Evolutionary conservation across 1,140 invertebrate genomes (phyloP), one percentile per base, ranked within the genome.

Genomic region (Leucophenga varia): DNA sequence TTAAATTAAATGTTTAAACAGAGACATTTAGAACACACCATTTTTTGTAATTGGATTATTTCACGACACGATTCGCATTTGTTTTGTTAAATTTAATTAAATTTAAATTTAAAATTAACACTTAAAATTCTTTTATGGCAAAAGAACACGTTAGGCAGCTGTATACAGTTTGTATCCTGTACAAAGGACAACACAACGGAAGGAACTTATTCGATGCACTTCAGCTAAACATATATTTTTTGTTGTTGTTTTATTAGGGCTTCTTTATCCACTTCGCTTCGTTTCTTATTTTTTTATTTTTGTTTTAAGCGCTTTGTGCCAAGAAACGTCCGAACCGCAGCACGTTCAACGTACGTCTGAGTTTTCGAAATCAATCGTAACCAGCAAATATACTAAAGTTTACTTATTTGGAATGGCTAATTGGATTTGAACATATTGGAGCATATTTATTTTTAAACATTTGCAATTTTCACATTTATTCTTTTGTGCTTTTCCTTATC

Each of bases 401-500:
- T n/a, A n/a, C n/a, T n/a, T n/a, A n/a, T n/a, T n/a, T n/a, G n/a
- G n/a, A n/a, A n/a, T n/a, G 39, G 39, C 69, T 73, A 73, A 73
- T 73, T 73, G 70, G 70, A 73, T 73, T 73, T 65, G 55, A 69
- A 72, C 59, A 72, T 61, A 72, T 72, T 41, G 55, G 39, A 40
- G 18, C 38, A 39, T 39, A 39, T 39, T 39, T 39, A 39, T 39
- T 39, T 39, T 59, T 51, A 22, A 50, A 38, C 25, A n/a, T n/a
- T n/a, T n/a, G n/a, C n/a, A n/a, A n/a, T n/a, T n/a, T n/a, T n/a
- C n/a, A n/a, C n/a, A n/a, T n/a, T n/a, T n/a, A n/a, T n/a, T n/a
- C n/a, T n/a, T n/a, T n/a, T n/a, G n/a, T n/a, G n/a, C n/a, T n/a
- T n/a, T n/a, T n/a, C n/a, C n/a, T n/a, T n/a, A n/a, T n/a, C n/a